phyloP scores from a whole-genome alignment of 1,140 invertebrate genomes.

The Saxidomus purpurata region DNA sequence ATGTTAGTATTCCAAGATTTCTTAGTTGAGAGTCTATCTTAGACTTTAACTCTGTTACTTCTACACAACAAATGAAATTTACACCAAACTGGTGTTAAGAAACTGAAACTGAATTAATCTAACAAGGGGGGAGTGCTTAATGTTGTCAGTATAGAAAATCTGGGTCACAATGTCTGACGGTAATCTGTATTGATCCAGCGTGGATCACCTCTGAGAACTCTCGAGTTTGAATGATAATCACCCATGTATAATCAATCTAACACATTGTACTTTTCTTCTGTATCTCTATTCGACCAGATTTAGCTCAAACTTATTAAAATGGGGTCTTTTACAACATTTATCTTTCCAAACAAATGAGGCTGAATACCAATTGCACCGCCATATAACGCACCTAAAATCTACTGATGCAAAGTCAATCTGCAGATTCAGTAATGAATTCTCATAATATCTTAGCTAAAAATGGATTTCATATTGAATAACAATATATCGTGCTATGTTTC shows the following conservation, averaged over 20 bases:
- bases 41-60: no score
- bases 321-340: not conserved
- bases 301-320: not conserved
- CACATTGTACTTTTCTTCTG: not conserved
- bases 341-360: not conserved
- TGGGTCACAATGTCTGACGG: conserved; percentile 22
- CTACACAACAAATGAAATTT: no score
- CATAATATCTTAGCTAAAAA: not conserved
- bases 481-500: not conserved
- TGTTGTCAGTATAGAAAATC: no score
- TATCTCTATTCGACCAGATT: not conserved
- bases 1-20: no score
- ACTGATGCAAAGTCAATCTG: not conserved
- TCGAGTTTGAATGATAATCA: conserved; percentile 16
- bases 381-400: not conserved
- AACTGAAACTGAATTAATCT: no score
- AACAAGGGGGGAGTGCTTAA: no score
- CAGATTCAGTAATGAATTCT: not conserved
- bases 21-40: no score
- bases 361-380: not conserved
- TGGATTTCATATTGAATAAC: not conserved
- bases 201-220: not conserved
- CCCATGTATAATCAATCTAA: not conserved
- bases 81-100: no score
- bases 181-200: conserved; percentile 34